A percentile compares a stretch with the other conserved stretches of the same genome.
These are phyloP conservation scores for Drosophila neocordata DNA, from an alignment of 1,140 invertebrate genomes.

Conservation along the genomic window DNA sequence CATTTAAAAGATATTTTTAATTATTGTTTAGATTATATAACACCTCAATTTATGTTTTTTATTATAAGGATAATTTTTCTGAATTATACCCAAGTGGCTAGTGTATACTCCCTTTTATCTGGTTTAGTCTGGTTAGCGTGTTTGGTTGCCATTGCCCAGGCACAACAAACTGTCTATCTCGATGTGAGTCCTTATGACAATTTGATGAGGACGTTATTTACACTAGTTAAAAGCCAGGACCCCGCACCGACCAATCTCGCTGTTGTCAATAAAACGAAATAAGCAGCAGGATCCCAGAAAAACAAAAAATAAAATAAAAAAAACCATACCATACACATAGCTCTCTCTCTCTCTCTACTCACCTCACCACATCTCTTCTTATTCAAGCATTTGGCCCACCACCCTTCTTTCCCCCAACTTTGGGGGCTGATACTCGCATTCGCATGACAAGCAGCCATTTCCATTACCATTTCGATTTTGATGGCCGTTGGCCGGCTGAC, in stretches of 20 bases:
- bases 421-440: slow-evolving; percentile 61
- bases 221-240: slow-evolving; percentile 75
- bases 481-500: slow-evolving; percentile 53
- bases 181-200: slow-evolving; percentile 73
- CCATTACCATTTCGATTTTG: slow-evolving; percentile 56
- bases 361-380: background rate
- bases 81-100: background rate
- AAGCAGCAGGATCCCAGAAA: slow-evolving; percentile 42
- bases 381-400: background rate
- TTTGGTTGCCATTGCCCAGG: slow-evolving; percentile 47
- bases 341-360: background rate
- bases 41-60: no score
- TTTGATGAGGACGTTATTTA: slow-evolving; percentile 81
- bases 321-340: no score
- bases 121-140: slow-evolving; percentile 50
- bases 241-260: slow-evolving; percentile 13
- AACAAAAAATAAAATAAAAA: slow-evolving; percentile 17
- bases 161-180: slow-evolving; percentile 27
- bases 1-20: no score
- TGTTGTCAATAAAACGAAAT: slow-evolving; percentile 76
- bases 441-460: slow-evolving; percentile 75
- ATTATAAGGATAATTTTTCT: background rate
- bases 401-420: background rate
- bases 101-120: slow-evolving; percentile 30
- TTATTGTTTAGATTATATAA: no score